These are phyloP conservation scores for Athalia circularis DNA, from an alignment of 2,888 invertebrate genomes.

Conservation along the genomic window DNA sequence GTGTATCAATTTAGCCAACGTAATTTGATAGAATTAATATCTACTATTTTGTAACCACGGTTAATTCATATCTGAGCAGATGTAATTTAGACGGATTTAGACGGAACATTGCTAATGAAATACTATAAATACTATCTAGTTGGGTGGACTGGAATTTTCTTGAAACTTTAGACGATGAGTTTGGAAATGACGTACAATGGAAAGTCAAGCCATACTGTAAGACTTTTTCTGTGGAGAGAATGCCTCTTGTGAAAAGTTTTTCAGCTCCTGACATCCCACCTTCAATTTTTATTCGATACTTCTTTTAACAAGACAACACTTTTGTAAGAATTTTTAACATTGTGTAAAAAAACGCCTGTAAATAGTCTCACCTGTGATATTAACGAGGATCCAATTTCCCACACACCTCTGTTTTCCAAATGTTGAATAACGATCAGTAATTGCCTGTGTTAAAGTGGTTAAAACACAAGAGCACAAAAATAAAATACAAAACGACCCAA, in stretches of 20 bases:
- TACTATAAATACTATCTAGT: background rate
- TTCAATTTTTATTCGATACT: background rate
- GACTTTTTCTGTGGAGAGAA: background rate
- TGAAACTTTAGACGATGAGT: slow-evolving; percentile 8
- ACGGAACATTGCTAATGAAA: slow-evolving; percentile 22
- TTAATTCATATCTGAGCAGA: slow-evolving; percentile 13
- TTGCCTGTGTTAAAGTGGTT: slow-evolving; percentile 56
- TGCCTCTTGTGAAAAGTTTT: slow-evolving; percentile 12
- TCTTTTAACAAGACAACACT: slow-evolving; percentile 9
- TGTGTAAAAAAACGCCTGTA: slow-evolving; percentile 20
- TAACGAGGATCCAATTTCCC: slow-evolving; percentile 43
- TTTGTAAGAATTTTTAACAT: background rate
- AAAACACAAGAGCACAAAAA: slow-evolving; percentile 61
- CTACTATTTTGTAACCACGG: background rate
- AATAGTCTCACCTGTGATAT: slow-evolving; percentile 49
- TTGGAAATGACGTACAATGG: slow-evolving; percentile 25
- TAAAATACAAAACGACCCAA: slow-evolving; percentile 69
- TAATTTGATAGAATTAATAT: slow-evolving; percentile 5
- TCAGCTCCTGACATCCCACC: background rate
- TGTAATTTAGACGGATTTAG: slow-evolving; percentile 21
- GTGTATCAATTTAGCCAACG: slow-evolving; percentile 22
- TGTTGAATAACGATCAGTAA: slow-evolving; percentile 52
- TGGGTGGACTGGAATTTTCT: background rate
- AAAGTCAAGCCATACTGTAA: background rate
- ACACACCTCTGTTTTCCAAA: slow-evolving; percentile 47